A percentile compares a stretch with the other conserved stretches of the same genome.
phyloP scores from a whole-genome alignment of 2,888 invertebrate genomes.

The Ectropis crepuscularia region DNA sequence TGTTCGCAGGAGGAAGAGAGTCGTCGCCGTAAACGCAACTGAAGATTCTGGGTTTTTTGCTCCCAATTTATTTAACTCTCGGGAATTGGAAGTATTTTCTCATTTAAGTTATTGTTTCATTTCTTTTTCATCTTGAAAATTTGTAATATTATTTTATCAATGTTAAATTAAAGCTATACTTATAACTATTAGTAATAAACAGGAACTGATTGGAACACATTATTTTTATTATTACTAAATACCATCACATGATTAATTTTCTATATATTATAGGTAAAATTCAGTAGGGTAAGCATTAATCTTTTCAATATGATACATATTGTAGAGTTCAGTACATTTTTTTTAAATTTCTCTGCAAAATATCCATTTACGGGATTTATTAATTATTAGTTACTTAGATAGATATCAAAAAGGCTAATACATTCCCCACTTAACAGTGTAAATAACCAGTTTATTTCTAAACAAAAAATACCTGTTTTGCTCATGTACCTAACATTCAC shows the following conservation, averaged over 20 bases:
- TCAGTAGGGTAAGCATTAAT: too few relatives aligned
- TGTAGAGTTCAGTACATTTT: too few relatives aligned
- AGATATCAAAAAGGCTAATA: too few relatives aligned
- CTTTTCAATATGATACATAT: too few relatives aligned
- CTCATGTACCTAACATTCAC: conserved; percentile 1
- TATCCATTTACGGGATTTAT: too few relatives aligned
- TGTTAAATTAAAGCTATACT: conserved; percentile 27
- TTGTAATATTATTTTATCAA: conserved; percentile 30
- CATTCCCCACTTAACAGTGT: too few relatives aligned
- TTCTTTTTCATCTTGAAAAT: conserved; percentile 24
- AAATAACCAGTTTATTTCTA: background rate
- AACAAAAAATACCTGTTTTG: background rate
- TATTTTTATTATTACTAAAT: conserved; percentile 10
- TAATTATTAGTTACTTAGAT: too few relatives aligned
- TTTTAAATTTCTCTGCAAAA: too few relatives aligned
- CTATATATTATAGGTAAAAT: too few relatives aligned
- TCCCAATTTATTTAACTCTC: conserved; percentile 2
- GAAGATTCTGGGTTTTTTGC: conserved; percentile 41
- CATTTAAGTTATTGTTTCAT: conserved; percentile 12
- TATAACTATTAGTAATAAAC: conserved; percentile 38
- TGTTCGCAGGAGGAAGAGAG: conserved; percentile 78
- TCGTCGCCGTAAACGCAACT: conserved; percentile 81
- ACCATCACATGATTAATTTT: background rate
- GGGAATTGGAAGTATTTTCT: conserved; percentile 31
- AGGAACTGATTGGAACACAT: conserved; percentile 42